Conservation (phyloP, 1,140 invertebrate genomes). For the Scaptomyza pallida region DNA sequence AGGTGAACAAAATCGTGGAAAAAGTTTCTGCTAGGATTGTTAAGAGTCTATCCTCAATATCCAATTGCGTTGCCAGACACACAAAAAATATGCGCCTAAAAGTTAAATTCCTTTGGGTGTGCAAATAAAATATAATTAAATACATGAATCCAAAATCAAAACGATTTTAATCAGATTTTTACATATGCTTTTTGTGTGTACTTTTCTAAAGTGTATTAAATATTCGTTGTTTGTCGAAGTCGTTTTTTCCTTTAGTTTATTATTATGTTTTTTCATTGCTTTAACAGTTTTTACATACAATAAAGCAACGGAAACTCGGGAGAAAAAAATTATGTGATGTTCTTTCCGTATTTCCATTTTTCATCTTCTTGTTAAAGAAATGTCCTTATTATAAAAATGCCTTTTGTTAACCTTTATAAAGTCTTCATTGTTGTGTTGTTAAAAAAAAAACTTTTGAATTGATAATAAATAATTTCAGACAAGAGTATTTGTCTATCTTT, state of each 20-base stretch:
- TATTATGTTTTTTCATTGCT: not conserved
- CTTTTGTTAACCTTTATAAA: constrained; percentile 15
- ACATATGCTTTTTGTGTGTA: not conserved
- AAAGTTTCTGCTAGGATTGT: not conserved
- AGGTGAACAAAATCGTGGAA: constrained; percentile 17
- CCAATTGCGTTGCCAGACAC: constrained; percentile 25
- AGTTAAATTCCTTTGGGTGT: not conserved
- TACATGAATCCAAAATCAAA: not conserved
- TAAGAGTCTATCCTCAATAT: constrained; percentile 19
- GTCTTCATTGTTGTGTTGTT: not conserved
- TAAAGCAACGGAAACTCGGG: constrained; percentile 52
- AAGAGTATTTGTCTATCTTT: not conserved
- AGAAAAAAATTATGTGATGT: constrained; percentile 47
- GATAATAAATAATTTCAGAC: not conserved
- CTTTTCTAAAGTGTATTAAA: constrained; percentile 12
- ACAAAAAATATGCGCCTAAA: constrained; percentile 15
- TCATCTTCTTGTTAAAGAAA: constrained; percentile 13
- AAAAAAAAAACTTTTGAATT: not conserved
- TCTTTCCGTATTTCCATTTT: constrained; percentile 39
- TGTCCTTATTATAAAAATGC: constrained; percentile 10
- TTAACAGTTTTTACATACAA: constrained; percentile 24
- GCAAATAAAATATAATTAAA: not conserved
- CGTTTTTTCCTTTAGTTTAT: constrained; percentile 12
- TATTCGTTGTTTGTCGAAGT: not conserved
- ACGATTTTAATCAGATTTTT: not conserved